Conservation (phyloP, 2,888 invertebrate species). For the Tetheella fluctuosa region DNA sequence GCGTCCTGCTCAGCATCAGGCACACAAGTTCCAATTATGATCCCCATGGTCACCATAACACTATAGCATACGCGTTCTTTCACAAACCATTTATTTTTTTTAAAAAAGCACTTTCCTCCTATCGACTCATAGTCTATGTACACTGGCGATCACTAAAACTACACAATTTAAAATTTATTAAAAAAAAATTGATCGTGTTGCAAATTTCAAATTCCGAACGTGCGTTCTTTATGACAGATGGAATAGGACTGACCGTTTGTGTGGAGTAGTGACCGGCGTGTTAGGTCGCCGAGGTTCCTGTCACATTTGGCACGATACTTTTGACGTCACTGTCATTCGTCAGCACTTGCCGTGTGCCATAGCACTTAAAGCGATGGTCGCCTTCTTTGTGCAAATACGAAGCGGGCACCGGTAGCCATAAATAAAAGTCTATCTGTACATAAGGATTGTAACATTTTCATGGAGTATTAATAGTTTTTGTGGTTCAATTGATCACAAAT, state of each 20-base stretch:
- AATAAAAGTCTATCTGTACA: not conserved
- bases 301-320: slow-evolving; percentile 39
- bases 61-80: slow-evolving; percentile 17
- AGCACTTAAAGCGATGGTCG: slow-evolving; percentile 17
- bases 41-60: slow-evolving; percentile 85
- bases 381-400: slow-evolving; percentile 3
- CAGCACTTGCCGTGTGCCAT: slow-evolving; percentile 11
- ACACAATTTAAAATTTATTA: not conserved
- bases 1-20: slow-evolving; percentile 87
- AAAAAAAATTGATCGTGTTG: not conserved
- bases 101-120: slow-evolving; percentile 32
- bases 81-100: not conserved
- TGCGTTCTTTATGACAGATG: slow-evolving; percentile 21
- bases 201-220: not conserved
- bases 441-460: not conserved
- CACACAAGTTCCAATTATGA: slow-evolving; percentile 89
- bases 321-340: slow-evolving; percentile 50
- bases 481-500: not conserved
- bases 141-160: slow-evolving; percentile 18
- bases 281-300: slow-evolving; percentile 23
- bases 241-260: slow-evolving; percentile 27
- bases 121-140: slow-evolving; percentile 38
- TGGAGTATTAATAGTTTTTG: not conserved
- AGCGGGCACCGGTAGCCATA: not conserved
- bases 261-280: slow-evolving; percentile 19